Evolutionary conservation across 2,888 invertebrate genomes (phyloP).

Genomic region (Acleris cristana): DNA sequence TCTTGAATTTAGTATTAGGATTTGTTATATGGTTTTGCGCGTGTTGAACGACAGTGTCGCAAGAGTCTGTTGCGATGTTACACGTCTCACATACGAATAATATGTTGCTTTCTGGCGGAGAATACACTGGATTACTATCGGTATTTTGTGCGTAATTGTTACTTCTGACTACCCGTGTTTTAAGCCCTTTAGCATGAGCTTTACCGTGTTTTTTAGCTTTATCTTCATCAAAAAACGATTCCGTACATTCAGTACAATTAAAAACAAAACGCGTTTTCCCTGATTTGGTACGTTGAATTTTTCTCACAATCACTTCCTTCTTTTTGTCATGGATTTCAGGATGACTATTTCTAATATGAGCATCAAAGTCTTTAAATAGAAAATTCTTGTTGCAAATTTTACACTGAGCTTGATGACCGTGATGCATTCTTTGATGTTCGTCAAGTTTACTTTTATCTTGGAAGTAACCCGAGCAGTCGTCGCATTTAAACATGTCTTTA

Average conservation of each 20-base stretch:
- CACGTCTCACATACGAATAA: conserved; percentile 19
- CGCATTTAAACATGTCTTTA: conserved; percentile 4
- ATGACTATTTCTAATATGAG: neutral
- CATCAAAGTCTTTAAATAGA: neutral
- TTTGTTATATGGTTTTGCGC: conserved; percentile 23
- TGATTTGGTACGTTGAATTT: neutral
- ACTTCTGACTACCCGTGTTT: neutral
- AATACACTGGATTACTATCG: neutral
- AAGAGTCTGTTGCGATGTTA: conserved; percentile 15
- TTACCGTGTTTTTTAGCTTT: neutral
- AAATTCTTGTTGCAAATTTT: conserved; percentile 10
- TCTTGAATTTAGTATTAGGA: neutral
- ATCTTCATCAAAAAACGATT: neutral
- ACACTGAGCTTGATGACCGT: neutral
- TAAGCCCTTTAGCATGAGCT: neutral
- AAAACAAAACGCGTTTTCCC: neutral
- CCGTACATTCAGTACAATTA: neutral
- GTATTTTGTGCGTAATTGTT: neutral
- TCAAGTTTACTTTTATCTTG: conserved; percentile 1
- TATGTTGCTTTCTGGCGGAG: neutral
- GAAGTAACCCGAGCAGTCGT: neutral
- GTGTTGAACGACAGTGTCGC: conserved; percentile 26
- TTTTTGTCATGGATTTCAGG: conserved; percentile 1
- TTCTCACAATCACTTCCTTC: neutral
- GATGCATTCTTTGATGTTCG: neutral